Evolutionary conservation across 2,113 vertebrate genomes (phyloP), one percentile per base, ranked within the genome.

Genomic region (Acinonyx jubatus): DNA sequence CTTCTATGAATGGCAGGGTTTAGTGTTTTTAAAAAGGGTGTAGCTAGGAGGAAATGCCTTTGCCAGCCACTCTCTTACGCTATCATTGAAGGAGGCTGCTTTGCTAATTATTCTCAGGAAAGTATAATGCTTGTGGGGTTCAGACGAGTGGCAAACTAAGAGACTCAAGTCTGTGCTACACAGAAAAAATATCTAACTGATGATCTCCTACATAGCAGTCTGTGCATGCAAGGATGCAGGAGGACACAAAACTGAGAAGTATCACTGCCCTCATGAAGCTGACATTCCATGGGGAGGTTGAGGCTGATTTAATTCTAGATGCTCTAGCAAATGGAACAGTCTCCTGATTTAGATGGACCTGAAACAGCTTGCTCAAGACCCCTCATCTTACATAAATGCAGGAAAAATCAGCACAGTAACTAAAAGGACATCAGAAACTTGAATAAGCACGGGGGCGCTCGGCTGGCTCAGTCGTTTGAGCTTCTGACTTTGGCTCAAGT

Each of bases 31-130:
- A 14, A n/a, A 52, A 90, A 92, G 91, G 15, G n/a, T 7, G 2
- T 50, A 27, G 7, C 31, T 21, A 36, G 38, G 12, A 73, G 68
- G 10, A 94, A 85, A 27, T 66, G n/a, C 8, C 76, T 21, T 81
- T 94, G 85, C 38, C 33, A 65, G 48, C 29, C 55, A 7, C 11
- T 89, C 65, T 83, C 25, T 41, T 95, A 84, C 74, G 31, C 19
- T 63, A 1, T 81, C 36, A 82, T 74, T 91, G 50, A 95, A 63
- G 14, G 69, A 74, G 16, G n/a, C 25, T 63, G 13, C 25, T 87
- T 94, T 83, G 50, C 50, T 93, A 91, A 94, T 97, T 92, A 91
- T 71, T 92, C 65, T 84, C 81, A 63, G 45, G 55, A 92, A 80
- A 52, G 9, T 55, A 45, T 29, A 23, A 19, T 65, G 19, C 21